Conservation (phyloP, 2,797 vertebrate genomes). For the Brachymystax lenok region DNA sequence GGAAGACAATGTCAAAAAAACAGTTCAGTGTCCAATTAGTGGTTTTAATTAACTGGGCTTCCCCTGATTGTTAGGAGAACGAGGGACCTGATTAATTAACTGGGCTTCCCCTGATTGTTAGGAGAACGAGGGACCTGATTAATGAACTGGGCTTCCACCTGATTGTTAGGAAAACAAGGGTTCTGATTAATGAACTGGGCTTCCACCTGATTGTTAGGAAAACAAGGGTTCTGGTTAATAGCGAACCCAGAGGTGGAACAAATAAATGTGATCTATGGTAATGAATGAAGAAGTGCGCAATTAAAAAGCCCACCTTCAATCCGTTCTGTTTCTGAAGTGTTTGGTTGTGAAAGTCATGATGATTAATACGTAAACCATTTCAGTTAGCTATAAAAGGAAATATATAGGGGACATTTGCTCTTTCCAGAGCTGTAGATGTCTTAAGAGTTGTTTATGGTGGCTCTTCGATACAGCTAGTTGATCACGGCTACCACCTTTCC, state of each 20-base stretch:
- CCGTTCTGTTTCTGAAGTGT: slow-evolving; percentile 16
- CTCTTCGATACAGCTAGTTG: no score
- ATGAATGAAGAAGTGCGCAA: slow-evolving; percentile 25
- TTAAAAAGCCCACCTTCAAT: no score
- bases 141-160: not conserved
- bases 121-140: slow-evolving; percentile 11
- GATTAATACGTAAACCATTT: no score
- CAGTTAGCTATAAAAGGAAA: no score
- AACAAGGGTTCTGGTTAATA: not conserved
- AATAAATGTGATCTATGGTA: slow-evolving; percentile 24
- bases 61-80: slow-evolving; percentile 26
- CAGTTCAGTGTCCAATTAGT: slow-evolving; percentile 48
- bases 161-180: slow-evolving; percentile 30
- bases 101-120: no score
- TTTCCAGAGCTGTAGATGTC: no score
- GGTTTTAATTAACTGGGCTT: slow-evolving; percentile 32
- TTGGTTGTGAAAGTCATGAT: not conserved
- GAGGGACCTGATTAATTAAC: no score
- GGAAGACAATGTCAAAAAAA: slow-evolving; percentile 22
- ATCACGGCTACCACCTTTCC: no score
- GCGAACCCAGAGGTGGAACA: slow-evolving; percentile 23
- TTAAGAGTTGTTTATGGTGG: no score
- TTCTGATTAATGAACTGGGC: slow-evolving; percentile 22
- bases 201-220: slow-evolving; percentile 22
- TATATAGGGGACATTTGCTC: no score